Conservation (phyloP, 2,797 vertebrate genomes). For the Trematomus bernacchii region DNA sequence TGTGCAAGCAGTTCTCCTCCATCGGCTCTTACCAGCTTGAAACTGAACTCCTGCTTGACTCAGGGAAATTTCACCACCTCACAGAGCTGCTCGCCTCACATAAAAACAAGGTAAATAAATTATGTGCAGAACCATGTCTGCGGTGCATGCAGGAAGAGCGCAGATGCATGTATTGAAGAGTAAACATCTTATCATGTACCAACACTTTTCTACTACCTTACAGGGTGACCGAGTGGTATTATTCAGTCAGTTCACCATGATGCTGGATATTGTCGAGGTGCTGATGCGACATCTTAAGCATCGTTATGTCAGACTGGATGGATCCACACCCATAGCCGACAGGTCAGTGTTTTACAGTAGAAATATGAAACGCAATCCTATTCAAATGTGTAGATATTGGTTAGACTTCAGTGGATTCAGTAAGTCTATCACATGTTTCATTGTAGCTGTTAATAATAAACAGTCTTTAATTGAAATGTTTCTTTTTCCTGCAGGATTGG, state of each 20-base stretch:
- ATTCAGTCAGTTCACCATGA: slow-evolving; percentile 99
- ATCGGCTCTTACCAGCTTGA: slow-evolving; percentile 89
- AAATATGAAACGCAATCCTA: background rate
- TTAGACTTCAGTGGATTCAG: background rate
- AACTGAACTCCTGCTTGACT: slow-evolving; percentile 90
- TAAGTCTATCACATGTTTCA: too few relatives aligned
- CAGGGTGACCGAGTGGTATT: slow-evolving; percentile 95
- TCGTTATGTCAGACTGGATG: slow-evolving; percentile 93
- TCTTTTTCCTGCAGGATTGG: slow-evolving; percentile 87
- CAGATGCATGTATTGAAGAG: background rate
- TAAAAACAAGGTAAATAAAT: slow-evolving; percentile 87
- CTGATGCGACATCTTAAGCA: slow-evolving; percentile 91
- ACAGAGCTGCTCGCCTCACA: slow-evolving; percentile 86
- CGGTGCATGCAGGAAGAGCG: background rate
- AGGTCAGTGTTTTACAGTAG: slow-evolving; percentile 80
- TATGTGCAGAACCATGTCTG: background rate
- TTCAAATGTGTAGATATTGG: background rate
- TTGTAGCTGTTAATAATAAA: background rate
- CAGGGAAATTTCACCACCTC: slow-evolving; percentile 93
- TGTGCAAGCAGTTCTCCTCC: slow-evolving; percentile 92
- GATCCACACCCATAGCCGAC: slow-evolving; percentile 94
- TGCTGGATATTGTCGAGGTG: slow-evolving; percentile 96
- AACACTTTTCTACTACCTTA: background rate
- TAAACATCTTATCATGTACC: background rate
- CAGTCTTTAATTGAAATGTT: background rate